Conservation (phyloP, 2,113 vertebrate genomes). For the Cynopterus brachyotis region DNA sequence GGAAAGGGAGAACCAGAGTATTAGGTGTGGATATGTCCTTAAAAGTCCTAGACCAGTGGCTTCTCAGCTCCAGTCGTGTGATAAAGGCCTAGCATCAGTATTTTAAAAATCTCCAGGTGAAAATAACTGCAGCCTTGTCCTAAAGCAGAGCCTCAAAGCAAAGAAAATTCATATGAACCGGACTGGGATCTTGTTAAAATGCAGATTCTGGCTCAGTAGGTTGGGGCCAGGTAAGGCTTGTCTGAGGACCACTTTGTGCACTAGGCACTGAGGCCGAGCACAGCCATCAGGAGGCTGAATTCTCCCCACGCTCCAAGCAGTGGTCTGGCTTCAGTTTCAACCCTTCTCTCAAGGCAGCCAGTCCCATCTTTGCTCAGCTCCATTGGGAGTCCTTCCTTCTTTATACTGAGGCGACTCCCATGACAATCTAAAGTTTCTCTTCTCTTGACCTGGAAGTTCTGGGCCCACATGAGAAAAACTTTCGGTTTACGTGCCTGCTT, state of each 20-base stretch:
- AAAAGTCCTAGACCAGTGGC: background rate
- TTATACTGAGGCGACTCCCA: background rate
- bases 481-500: background rate
- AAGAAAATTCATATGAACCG: fast-evolving
- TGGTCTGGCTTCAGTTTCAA: background rate
- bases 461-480: background rate
- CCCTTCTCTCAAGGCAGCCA: background rate
- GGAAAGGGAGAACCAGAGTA: background rate
- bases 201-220: background rate
- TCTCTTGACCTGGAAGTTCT: background rate
- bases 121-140: background rate
- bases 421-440: background rate
- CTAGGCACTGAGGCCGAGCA: background rate
- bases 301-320: background rate
- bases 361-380: background rate
- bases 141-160: background rate
- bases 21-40: background rate
- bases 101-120: background rate
- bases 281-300: background rate
- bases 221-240: background rate
- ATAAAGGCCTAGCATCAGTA: background rate
- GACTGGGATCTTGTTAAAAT: background rate
- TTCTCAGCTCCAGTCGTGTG: background rate
- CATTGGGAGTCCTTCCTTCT: background rate
- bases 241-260: background rate